A percentile compares a stretch with the other conserved stretches of the same genome.
Evolutionary conservation across 2,888 invertebrate genomes (phyloP).

Genomic region (Lampropteryx suffumata): DNA sequence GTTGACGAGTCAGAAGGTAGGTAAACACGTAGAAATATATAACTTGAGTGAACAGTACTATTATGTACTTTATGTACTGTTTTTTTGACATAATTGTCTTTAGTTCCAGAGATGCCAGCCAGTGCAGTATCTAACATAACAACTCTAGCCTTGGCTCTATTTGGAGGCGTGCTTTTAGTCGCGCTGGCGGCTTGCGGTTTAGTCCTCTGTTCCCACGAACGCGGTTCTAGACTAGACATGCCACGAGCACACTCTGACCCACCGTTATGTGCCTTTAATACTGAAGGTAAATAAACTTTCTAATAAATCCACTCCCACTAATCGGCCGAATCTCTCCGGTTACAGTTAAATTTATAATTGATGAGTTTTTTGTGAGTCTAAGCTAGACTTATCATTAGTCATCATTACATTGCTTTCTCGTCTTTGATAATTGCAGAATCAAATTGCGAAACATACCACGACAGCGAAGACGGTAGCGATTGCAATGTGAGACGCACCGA

Average conservation of each 20-base stretch:
- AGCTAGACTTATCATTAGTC: not conserved
- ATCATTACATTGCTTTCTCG: conserved; percentile 1
- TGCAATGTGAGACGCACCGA: conserved; percentile 70
- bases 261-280: conserved; percentile 70
- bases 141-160: conserved; percentile 65
- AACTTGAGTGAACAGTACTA: no score
- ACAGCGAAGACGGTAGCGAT: conserved; percentile 75
- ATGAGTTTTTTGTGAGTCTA: not conserved
- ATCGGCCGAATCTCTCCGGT: not conserved
- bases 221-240: conserved; percentile 46
- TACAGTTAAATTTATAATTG: conserved; percentile 1
- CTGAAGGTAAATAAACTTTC: conserved; percentile 54
- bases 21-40: no score
- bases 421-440: conserved; percentile 54
- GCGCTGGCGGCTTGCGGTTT: conserved; percentile 75
- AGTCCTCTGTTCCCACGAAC: conserved; percentile 72
- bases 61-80: no score
- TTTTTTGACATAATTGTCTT: conserved; percentile 25
- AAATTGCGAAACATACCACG: conserved; percentile 72
- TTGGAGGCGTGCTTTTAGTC: conserved; percentile 71
- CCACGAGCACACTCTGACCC: conserved; percentile 54
- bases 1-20: conserved; percentile 45
- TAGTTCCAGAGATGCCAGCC: conserved; percentile 40
- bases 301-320: not conserved
- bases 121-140: conserved; percentile 69